phyloP scores from a whole-genome alignment of 2,797 vertebrate genomes.

The Nothura maculosa region DNA sequence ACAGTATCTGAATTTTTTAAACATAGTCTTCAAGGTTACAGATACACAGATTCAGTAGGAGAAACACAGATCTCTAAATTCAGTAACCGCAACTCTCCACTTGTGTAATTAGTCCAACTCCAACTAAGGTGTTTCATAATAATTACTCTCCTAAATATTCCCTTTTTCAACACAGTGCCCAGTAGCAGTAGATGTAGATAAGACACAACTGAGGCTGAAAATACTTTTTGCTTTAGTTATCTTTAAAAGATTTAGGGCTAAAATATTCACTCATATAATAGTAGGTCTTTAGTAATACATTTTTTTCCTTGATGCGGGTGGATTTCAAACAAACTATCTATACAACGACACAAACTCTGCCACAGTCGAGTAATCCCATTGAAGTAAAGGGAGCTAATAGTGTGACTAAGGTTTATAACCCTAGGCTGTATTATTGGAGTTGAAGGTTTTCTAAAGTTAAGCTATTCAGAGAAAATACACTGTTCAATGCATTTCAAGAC shows the following conservation, averaged over 20 bases:
- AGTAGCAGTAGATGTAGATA: slow-evolving; percentile 21
- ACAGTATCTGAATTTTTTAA: not conserved
- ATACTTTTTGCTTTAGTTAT: slow-evolving; percentile 10
- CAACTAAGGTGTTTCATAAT: not conserved
- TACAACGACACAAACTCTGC: not conserved
- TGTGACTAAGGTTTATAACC: not conserved
- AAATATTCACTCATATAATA: not conserved
- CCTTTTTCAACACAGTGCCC: slow-evolving; percentile 16
- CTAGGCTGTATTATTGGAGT: not conserved
- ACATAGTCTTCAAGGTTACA: not conserved
- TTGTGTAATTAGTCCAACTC: not conserved
- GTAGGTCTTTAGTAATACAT: not conserved
- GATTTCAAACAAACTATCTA: not conserved
- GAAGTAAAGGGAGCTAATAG: not conserved
- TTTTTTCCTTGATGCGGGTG: not conserved
- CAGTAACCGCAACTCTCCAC: not conserved
- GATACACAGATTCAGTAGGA: not conserved
- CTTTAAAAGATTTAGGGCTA: slow-evolving; percentile 22
- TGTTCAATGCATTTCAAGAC: not conserved
- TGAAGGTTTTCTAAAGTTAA: not conserved
- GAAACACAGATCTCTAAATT: not conserved
- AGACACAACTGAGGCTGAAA: slow-evolving; percentile 35
- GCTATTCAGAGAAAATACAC: not conserved
- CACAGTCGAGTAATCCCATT: not conserved
- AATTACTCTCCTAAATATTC: slow-evolving; percentile 49